Base-by-base conservation (phyloP, 2,888 invertebrate genomes). In the Galeopsomyia nigrocyanea region DNA sequence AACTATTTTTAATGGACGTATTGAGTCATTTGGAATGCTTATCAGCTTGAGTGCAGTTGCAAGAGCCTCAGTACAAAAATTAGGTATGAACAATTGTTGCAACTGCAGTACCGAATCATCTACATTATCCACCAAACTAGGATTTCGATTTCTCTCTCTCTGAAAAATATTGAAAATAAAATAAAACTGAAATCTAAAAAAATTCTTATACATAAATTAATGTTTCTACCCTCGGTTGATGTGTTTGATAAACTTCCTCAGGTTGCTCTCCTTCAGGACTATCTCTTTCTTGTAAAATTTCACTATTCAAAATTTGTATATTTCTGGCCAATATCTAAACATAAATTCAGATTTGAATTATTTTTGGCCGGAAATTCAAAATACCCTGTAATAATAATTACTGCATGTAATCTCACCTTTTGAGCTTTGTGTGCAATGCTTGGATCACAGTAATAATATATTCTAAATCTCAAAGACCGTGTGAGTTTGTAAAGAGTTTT, bases 391-490 rank as follows among this genome's bases (percentile, higher is more conserved):
- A 22, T 65, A 10, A 19, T 53, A 31, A 62, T n/a, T 64, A 51
- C 47, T 55, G 22, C 14, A 39, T 13, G 21, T 50, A 19, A 46
- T 61, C 17, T 79, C 81, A 87, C 88, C 79, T 86, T 86, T 68
- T 87, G 87, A 75, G 88, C 88, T 63, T 84, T 83, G 81, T 88
- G 88, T 71, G 86, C 86, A 63, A 88, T 84, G 72, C 85, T 85
- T 1, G 89, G 88, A 82, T 89, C 89, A 69, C 87, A 87, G 73
- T 87, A 88, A 78, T 88, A 88, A 76, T 87, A 83, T 69, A 89
- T 87, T 77, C 89, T 82, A 67, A 84, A 82, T 72, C 86, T 82
- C 21, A 90, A 77, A 1, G 84, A 85, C 70, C 87, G 85, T 3
- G 89, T 88, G 56, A 89, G 80, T 79, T 88, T 87, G 63, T 81